A percentile compares a stretch with the other conserved stretches of the same genome.
Conservation (phyloP, 2,797 vertebrate species). For the Anguilla megastoma region DNA sequence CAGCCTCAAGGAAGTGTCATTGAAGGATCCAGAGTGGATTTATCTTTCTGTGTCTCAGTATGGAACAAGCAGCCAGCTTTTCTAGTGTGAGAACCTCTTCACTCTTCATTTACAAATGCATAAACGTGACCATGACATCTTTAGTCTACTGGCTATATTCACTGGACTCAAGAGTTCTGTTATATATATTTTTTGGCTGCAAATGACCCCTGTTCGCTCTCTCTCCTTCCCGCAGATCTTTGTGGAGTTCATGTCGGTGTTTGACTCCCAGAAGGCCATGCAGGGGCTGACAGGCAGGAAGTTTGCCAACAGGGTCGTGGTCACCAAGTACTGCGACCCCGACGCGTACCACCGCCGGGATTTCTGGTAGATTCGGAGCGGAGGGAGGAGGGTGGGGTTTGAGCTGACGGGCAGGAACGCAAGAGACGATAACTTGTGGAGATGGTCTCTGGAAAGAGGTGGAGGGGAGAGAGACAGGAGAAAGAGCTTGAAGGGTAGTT, state of each 20-base stretch:
- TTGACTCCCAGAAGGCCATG: constrained; percentile 97
- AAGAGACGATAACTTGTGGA: not conserved
- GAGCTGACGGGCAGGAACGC: not conserved
- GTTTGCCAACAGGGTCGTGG: constrained; percentile 94
- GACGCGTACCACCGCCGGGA: constrained; percentile 92
- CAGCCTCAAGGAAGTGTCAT: not conserved
- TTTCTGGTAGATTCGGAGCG: constrained; percentile 81
- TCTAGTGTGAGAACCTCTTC: not conserved
- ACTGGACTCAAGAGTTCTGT: not conserved
- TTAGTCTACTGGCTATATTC: not conserved
- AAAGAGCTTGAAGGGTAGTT: not conserved
- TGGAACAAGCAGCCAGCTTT: not conserved
- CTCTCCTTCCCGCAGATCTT: constrained; percentile 76
- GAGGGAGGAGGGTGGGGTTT: constrained; percentile 5
- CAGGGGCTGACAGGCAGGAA: constrained; percentile 91
- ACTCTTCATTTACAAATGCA: not conserved
- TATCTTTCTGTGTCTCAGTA: not conserved
- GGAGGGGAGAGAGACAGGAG: not conserved
- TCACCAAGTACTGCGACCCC: constrained; percentile 95
- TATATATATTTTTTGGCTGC: not conserved
- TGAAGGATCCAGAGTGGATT: not conserved
- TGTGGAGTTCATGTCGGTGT: constrained; percentile 91
- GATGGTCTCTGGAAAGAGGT: not conserved
- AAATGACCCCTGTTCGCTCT: not conserved
- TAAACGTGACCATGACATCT: not conserved